Evolutionary conservation across 2,888 invertebrate genomes (phyloP).

Genomic region (Tenthredo livida): DNA sequence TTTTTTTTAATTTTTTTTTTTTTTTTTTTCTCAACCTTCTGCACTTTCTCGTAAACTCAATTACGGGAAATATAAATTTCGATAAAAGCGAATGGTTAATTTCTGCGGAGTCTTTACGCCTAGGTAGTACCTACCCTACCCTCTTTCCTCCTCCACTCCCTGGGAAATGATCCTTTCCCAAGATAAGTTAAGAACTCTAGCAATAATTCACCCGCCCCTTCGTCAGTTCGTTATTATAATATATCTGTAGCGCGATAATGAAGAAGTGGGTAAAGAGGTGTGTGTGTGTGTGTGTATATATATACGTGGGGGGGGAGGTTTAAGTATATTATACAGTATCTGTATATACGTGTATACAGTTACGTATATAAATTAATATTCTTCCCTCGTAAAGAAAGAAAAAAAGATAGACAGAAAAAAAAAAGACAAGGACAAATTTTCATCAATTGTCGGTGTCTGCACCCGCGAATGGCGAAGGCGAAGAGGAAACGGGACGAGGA

Average conservation of each 20-base stretch:
- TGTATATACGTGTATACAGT: background rate
- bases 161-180: background rate
- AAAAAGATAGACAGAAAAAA: too few species aligned
- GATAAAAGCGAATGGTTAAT: background rate
- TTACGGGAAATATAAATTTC: background rate
- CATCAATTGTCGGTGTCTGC: conserved; percentile 4
- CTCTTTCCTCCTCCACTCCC: background rate
- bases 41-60: background rate
- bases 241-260: background rate
- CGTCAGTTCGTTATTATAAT: conserved; percentile 2
- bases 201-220: conserved; percentile 8
- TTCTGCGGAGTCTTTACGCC: background rate
- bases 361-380: background rate
- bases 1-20: background rate
- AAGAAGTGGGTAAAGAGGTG: background rate
- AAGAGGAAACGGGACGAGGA: background rate
- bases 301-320: too few species aligned
- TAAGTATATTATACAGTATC: conserved; percentile 1
- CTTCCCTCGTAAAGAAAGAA: background rate
- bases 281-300: background rate
- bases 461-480: background rate
- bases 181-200: conserved; percentile 14
- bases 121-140: background rate
- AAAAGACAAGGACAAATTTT: background rate
- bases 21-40: background rate